Evolutionary conservation across 2,113 vertebrate genomes (phyloP).

Genomic region (Aleadryas rufinucha): DNA sequence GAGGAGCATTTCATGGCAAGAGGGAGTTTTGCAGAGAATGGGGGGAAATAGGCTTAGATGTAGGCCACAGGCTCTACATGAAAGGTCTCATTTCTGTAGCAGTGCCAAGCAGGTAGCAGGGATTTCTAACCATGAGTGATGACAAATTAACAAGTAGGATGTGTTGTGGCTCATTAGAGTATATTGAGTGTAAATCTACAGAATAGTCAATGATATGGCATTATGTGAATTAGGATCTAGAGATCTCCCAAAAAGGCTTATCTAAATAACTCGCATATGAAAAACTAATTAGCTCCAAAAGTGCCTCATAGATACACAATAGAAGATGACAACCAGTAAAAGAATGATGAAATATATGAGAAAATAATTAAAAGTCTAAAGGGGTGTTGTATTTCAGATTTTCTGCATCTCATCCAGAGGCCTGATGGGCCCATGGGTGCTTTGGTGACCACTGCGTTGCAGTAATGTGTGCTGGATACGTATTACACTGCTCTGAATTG

Average conservation of each 20-base stretch:
- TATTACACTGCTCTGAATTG: background rate
- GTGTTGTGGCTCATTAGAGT: background rate
- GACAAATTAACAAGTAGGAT: background rate
- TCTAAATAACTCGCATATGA: background rate
- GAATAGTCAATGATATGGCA: background rate
- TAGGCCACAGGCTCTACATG: background rate
- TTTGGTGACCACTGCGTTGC: background rate
- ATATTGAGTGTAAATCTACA: background rate
- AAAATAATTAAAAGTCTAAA: background rate
- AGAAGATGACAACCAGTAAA: background rate
- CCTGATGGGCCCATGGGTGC: no score
- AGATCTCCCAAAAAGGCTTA: background rate
- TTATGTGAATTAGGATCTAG: background rate
- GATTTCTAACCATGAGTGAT: background rate
- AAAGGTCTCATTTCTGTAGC: background rate
- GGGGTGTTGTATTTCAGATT: background rate
- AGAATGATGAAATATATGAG: background rate
- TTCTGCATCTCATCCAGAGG: background rate
- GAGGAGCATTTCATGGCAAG: background rate
- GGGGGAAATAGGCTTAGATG: background rate
- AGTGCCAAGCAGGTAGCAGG: background rate
- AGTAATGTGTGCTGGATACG: background rate
- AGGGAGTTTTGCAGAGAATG: background rate
- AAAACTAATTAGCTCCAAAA: background rate
- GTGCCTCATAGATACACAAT: background rate